A percentile compares a stretch with the other conserved stretches of the same genome.
phyloP scores from a whole-genome alignment of 2,888 invertebrate species.

The Cantharis rustica region DNA sequence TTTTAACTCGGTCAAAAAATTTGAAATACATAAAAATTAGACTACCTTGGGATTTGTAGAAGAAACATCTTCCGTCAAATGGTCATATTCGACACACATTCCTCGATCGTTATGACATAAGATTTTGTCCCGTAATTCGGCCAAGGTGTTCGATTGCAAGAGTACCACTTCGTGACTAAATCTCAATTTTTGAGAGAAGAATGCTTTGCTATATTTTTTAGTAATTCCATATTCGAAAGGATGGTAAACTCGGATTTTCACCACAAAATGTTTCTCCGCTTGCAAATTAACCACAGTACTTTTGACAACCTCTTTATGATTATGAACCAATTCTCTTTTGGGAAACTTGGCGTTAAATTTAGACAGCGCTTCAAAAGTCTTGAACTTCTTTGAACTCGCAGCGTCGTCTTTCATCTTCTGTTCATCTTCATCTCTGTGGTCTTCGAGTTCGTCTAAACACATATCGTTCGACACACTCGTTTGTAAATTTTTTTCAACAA shows the following conservation, averaged over 20 bases:
- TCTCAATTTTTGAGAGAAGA: constrained; percentile 46
- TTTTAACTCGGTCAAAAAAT: too few relatives aligned
- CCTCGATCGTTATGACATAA: constrained; percentile 73
- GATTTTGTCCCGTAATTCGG: constrained; percentile 75
- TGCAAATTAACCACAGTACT: background rate
- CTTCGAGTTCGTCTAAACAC: background rate
- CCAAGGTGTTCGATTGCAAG: constrained; percentile 70
- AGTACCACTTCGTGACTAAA: constrained; percentile 65
- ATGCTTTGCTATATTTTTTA: constrained; percentile 23
- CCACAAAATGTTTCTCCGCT: background rate
- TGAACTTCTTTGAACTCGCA: background rate
- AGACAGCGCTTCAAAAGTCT: too few relatives aligned
- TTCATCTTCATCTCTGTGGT: too few relatives aligned
- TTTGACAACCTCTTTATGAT: background rate
- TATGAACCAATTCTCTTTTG: background rate
- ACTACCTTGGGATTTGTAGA: background rate
- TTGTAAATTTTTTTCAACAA: background rate
- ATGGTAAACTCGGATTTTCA: background rate
- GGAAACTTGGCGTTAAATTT: background rate
- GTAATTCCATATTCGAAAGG: background rate
- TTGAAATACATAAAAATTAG: too few relatives aligned
- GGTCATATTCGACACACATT: constrained; percentile 65
- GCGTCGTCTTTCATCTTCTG: too few relatives aligned
- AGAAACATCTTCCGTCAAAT: background rate
- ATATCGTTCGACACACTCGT: background rate